Evolutionary conservation across 1,140 invertebrate species (phyloP).

Genomic region (Trinorchestia longiramus): DNA sequence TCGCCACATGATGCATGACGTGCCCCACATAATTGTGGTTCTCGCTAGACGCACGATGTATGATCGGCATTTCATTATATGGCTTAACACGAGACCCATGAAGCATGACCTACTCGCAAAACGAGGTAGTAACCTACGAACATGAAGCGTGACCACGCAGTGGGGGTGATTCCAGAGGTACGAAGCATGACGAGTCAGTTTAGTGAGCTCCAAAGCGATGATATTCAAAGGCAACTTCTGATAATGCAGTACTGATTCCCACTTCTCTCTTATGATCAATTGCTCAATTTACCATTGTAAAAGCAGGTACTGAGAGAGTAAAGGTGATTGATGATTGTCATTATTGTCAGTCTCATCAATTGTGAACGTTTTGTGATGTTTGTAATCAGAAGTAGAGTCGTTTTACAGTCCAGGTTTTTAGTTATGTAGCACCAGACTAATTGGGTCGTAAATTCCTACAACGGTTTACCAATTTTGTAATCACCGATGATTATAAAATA

Average conservation of each 20-base stretch:
- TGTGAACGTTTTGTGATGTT: background rate
- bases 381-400: background rate
- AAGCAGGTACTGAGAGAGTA: background rate
- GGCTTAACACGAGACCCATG: too few species aligned
- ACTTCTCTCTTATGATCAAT: background rate
- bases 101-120: too few species aligned
- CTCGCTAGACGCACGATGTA: too few species aligned
- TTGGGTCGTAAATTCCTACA: background rate
- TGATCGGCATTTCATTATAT: too few species aligned
- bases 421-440: too few species aligned
- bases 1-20: too few species aligned
- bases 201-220: background rate
- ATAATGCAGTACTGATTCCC: background rate
- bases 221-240: background rate
- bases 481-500: background rate
- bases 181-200: background rate
- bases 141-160: too few species aligned
- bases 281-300: background rate
- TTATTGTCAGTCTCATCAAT: background rate
- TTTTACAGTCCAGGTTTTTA: background rate
- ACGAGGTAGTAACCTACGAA: too few species aligned
- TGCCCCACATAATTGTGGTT: too few species aligned
- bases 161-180: too few species aligned
- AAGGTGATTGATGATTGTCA: background rate
- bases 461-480: background rate